Base-by-base conservation (phyloP, 1,140 invertebrate species). In the Eriocheir sinensis region DNA sequence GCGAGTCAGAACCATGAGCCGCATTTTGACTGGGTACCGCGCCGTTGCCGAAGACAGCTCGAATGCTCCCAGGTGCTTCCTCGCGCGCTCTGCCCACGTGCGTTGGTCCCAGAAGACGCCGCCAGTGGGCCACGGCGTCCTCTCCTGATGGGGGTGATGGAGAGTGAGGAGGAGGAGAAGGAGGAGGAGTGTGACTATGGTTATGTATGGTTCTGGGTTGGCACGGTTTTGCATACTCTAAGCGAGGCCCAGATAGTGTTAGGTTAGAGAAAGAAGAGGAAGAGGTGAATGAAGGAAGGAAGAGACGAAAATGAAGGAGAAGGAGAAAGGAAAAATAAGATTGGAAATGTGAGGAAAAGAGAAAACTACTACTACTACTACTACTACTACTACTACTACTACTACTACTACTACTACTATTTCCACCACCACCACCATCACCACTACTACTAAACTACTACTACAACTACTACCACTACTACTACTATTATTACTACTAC, bases 1-100 rank as follows among this genome's bases (percentile, higher is more conserved):
- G 96, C 95, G 97, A 97, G 96, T 98, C 98, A 96, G 98, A 99
- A 9, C 98, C 98, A 96, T 99, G 98, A 4, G 98, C 96, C n/a
- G 97, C 98, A 96, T 99, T 98, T 95, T 97, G 97, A 91, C 97
- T 97, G 94, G 98, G 97, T 79, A 98, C 97, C 60, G 97, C 97
- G 88, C 97, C 97, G 48, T 97, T 97, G 9, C 98, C 98, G 96
- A 98, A 98, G 95, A 97, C 97, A 0, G 98, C 98, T 96, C 98
- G 97, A 40, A 98, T 97, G 96, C 98, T 98, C 92, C 98, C 97
- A 6, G 98, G 98, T 96, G 97, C 97, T 96, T 98, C 97, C 86
- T 98, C 97, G 96, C 97, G 97, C 8, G 98, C 98, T 96, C 98
- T 97, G 96, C 96, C 96, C 94, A 97, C 97, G 96, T 97, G 97